Conservation (phyloP, 2,113 vertebrate genomes). For the Calyptommatus sinebrachiatus region DNA sequence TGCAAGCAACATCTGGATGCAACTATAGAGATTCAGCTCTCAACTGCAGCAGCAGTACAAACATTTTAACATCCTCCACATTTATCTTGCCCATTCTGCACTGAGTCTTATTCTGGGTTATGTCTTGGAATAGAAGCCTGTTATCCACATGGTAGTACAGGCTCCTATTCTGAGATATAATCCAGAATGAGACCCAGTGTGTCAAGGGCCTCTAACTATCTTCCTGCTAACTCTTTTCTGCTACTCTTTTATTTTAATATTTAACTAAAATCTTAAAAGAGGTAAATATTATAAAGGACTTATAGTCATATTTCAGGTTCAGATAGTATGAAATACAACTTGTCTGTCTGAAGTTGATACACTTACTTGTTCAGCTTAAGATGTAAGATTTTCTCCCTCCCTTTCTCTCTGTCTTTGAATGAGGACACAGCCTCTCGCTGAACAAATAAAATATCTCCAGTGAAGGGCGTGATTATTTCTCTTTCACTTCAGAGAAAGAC, state of each 20-base stretch:
- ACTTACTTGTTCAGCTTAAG: slow-evolving; percentile 41
- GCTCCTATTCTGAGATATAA: too few species aligned
- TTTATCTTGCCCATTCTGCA: neutral
- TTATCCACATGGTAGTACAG: too few species aligned
- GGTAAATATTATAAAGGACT: neutral
- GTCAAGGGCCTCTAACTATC: neutral
- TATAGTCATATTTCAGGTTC: slow-evolving; percentile 8
- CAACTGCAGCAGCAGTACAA: neutral
- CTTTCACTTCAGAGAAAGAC: slow-evolving; percentile 52
- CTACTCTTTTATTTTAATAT: neutral
- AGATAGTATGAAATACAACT: slow-evolving; percentile 33
- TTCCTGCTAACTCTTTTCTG: neutral
- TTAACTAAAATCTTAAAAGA: slow-evolving; percentile 6
- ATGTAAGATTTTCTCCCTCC: slow-evolving; percentile 14
- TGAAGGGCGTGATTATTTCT: slow-evolving; percentile 52
- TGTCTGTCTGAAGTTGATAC: slow-evolving; percentile 24
- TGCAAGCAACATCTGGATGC: too few species aligned
- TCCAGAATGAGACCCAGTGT: too few species aligned
- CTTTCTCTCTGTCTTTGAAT: neutral
- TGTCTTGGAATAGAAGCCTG: too few species aligned
- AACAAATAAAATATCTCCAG: slow-evolving; percentile 45
- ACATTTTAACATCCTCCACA: neutral
- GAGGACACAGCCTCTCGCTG: slow-evolving; percentile 24
- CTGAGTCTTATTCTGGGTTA: too few species aligned
- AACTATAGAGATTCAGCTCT: too few species aligned